These are phyloP conservation scores for Frieseomelitta varia DNA, from an alignment of 1,140 invertebrate species.

Conservation along the genomic window DNA sequence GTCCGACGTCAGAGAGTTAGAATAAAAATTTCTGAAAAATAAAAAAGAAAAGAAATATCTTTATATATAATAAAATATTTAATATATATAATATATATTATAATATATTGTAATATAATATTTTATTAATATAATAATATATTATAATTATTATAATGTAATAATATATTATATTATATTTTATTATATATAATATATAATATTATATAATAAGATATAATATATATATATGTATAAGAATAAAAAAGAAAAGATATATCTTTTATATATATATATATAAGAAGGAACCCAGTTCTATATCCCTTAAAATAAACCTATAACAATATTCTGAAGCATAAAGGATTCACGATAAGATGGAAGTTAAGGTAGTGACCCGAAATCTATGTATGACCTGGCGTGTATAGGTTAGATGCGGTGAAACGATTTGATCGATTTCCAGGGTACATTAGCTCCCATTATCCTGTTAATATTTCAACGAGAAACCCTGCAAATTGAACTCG, in stretches of 20 bases:
- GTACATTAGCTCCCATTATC: constrained; percentile 12
- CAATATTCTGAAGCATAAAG: constrained; percentile 1
- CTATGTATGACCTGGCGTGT: neutral
- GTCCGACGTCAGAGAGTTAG: too few relatives aligned
- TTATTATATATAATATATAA: too few relatives aligned
- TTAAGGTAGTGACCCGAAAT: constrained; percentile 12
- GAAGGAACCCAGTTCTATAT: neutral
- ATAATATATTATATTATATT: too few relatives aligned
- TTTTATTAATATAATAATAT: too few relatives aligned
- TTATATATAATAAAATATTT: too few relatives aligned
- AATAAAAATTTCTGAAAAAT: too few relatives aligned
- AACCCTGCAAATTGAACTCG: neutral
- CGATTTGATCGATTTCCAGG: constrained; percentile 4
- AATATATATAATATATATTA: too few relatives aligned
- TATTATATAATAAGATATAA: too few relatives aligned
- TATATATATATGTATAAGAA: too few relatives aligned
- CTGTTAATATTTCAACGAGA: constrained; percentile 8
- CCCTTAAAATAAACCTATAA: neutral
- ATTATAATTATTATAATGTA: too few relatives aligned
- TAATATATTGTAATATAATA: too few relatives aligned
- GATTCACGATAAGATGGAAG: neutral
- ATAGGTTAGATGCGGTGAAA: neutral
- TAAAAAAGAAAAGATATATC: neutral
- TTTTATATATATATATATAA: neutral
- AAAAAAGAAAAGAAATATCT: neutral